These are phyloP conservation scores for Entomyzon cyanotis DNA, from an alignment of 2,113 vertebrate genomes.

Conservation along the genomic window DNA sequence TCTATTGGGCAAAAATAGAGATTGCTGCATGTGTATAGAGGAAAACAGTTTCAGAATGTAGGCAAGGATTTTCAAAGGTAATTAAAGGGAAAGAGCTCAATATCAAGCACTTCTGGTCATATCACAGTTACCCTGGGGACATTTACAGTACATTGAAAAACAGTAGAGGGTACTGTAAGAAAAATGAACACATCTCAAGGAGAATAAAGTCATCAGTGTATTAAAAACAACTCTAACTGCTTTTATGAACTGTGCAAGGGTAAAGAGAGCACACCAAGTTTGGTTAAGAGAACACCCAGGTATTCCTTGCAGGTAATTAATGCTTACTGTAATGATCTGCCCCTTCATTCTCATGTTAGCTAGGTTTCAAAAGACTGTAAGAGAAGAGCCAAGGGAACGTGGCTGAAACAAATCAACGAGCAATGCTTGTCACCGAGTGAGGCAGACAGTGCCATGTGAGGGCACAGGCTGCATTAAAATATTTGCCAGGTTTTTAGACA, in stretches of 20 bases:
- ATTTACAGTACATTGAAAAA: background rate
- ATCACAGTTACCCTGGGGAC: background rate
- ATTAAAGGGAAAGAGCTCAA: background rate
- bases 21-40: background rate
- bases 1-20: background rate
- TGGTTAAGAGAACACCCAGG: background rate
- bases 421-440: background rate
- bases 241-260: background rate
- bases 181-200: background rate
- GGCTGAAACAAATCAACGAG: background rate
- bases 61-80: background rate
- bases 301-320: background rate
- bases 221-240: background rate
- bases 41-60: background rate
- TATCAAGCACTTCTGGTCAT: background rate
- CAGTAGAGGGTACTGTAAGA: background rate
- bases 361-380: background rate
- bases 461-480: background rate
- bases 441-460: background rate
- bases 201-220: background rate
- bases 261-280: background rate
- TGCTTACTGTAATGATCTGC: background rate
- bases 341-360: background rate
- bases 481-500: slow-evolving; percentile 1
- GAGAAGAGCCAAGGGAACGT: background rate